Base-by-base conservation (phyloP, 2,113 vertebrate species). In the Anoplopoma fimbria region DNA sequence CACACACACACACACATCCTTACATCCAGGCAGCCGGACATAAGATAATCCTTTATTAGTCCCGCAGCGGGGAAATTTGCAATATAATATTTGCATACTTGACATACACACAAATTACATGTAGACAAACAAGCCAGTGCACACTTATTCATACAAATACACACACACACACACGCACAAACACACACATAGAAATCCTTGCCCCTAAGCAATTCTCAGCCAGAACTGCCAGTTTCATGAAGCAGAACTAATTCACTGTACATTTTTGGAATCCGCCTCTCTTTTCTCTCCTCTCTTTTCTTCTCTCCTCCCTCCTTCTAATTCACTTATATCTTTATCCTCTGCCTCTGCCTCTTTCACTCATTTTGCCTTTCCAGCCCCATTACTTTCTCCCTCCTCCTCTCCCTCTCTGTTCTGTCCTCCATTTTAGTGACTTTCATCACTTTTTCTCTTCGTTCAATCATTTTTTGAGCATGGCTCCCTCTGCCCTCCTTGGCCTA, bases 231-330 rank as follows among this genome's bases (percentile, higher is more conserved):
- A 79, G 81, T 84, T 90, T 86, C 83, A 89, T 85, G 87, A 86
- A 49, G 89, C 88, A 84, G 87, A 92, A 90, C 91, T 87, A 88
- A 93, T 91, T 90, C 82, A 90, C 89, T 92, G 85, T 87, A 90
- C 90, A 78, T 84, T 89, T 89, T 85, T 77, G 74, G 65, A 86
- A 76, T 87, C 65, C 76, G 65, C 80, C 70, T 80, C 63, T 82
- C 76, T 76, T 76, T 65, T 87, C 65, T 88, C 49, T 69, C 74
- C 67, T 75, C 86, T 74, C 27, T 25, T 55, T 67, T 80, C 70
- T 23, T 65, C 69, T 82, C 55, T 75, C 74, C 78, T 10, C 10
- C 65, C 75, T 62, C 72, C 77, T 61, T 85, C 71, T 69, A 86
- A 77, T 88, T 83, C 78, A 13, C 53, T 82, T 72, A 88, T 87